Evolutionary conservation across 1,140 invertebrate genomes (phyloP), one percentile per base, ranked within the genome.

Genomic region (Rhopalosiphum padi): DNA sequence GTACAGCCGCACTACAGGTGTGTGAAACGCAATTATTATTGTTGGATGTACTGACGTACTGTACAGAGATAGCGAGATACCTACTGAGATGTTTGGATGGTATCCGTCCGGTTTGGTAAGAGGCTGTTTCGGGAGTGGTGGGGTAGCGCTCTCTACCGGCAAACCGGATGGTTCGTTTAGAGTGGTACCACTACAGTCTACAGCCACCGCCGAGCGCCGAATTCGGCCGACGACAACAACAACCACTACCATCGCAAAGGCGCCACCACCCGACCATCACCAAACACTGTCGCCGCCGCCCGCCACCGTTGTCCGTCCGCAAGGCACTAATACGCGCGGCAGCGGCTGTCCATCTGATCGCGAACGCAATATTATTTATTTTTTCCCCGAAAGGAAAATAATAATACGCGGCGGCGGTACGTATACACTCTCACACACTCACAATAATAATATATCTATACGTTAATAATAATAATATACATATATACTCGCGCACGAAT

Each of bases 311-410:
- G 83, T 25, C 4, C 35, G 85, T 30, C 1, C 43, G 5, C 15
- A 15, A 77, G n/a, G 15, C 60, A 77, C 60, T n/a, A 77, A n/a
- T 77, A 77, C n/a, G 30, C 15, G 60, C 30, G 60, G 60, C 60
- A n/a, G 60, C 60, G 30, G 60, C 60, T 77, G n/a, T 77, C 60
- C 60, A n/a, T 77, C 60, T 77, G 60, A 77, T 77, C 60, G 60
- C 60, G n/a, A 77, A n/a, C 60, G 60, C 6, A 77, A 86, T 86
- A 11, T 25, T n/a, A 8, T 90, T 37, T 51, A 25, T 18, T 60
- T 37, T 43, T 68, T 90, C 60, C 53, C 21, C 37, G 30, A 30
- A 48, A 68, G 37, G 37, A 90, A 30, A 90, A 90, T 90, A 90
- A 43, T 55, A 90, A 43, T 60, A 90, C 48, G 51, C 88, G 11